Evolutionary conservation across 2,888 invertebrate genomes (phyloP), one percentile per base, ranked within the genome.

Genomic region (Agrotis puta): DNA sequence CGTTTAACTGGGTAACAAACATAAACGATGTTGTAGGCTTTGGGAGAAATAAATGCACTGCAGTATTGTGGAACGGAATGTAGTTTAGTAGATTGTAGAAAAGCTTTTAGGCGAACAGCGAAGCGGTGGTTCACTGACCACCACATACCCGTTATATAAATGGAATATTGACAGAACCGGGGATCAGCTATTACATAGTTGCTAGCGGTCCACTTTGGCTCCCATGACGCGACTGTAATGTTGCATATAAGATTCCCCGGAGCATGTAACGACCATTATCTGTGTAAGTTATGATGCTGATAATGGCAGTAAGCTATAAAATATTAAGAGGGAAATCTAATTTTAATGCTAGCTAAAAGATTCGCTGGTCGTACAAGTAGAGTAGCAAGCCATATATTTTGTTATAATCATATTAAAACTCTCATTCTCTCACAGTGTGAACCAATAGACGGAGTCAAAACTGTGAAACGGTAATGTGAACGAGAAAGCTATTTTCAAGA

Each of bases 101-200:
- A 90, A 90, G 92, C 91, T 92, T 92, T 92, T 91, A 92, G 88
- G 84, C 69, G 78, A 86, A 87, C 84, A 85, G 84, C 76, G 81
- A 79, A 83, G 85, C 78, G 85, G 83, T 85, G 82, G 74, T 71
- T 85, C 77, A 82, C 78, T 77, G 79, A 77, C 83, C 86, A 87
- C 71, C 66, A 74, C 76, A 77, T 76, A 80, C 85, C 79, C 75
- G 85, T 87, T 88, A 86, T 84, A 87, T 88, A 88, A 88, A 88
- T 88, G 82, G 84, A 86, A 81, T 87, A 88, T 87, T 75, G 78
- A 85, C 82, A 81, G 77, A 78, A 63, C 74, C 77, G 72, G 74
- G 80, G 74, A 85, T 82, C 79, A 82, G 79, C 77, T 82, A 89
- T 84, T 83, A 87, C 77, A 82, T 65, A 69, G 68, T 71, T 58